These are phyloP conservation scores for Pristionchus exspectatus DNA, from an alignment of 2,888 invertebrate genomes.

Conservation along the genomic window DNA sequence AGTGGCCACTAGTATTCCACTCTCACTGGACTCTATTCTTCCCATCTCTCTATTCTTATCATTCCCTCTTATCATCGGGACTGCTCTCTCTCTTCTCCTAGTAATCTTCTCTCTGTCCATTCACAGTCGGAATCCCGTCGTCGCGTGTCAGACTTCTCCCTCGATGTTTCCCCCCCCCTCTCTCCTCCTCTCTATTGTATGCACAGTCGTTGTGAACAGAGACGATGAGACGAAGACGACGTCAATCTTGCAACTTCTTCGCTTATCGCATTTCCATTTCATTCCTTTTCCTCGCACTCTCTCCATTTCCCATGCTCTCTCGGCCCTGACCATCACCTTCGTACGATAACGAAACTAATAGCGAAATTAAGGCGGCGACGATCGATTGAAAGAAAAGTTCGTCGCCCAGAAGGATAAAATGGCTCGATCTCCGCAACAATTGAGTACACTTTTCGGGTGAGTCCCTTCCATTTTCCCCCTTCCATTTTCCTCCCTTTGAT, in stretches of 20 bases:
- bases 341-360: conserved; percentile 18
- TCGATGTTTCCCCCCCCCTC: not conserved
- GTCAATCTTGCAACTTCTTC: conserved; percentile 15
- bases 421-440: conserved; percentile 48
- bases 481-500: not conserved
- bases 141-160: conserved; percentile 2
- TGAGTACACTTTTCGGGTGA: conserved; percentile 52
- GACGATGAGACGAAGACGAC: conserved; percentile 25
- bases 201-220: conserved; percentile 53
- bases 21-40: not conserved
- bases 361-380: not conserved
- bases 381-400: not conserved
- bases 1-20: not conserved
- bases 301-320: not conserved
- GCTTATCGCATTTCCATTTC: conserved; percentile 19
- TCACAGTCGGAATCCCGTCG: not conserved
- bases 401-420: conserved; percentile 9
- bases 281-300: not conserved
- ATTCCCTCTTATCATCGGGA: not conserved
- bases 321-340: not conserved
- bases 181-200: conserved; percentile 20
- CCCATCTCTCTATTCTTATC: not conserved
- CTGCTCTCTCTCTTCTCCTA: not conserved
- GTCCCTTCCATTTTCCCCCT: not conserved
- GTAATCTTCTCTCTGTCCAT: conserved; percentile 7